Conservation (phyloP, 2,888 invertebrate species). For the Aquatica leii region DNA sequence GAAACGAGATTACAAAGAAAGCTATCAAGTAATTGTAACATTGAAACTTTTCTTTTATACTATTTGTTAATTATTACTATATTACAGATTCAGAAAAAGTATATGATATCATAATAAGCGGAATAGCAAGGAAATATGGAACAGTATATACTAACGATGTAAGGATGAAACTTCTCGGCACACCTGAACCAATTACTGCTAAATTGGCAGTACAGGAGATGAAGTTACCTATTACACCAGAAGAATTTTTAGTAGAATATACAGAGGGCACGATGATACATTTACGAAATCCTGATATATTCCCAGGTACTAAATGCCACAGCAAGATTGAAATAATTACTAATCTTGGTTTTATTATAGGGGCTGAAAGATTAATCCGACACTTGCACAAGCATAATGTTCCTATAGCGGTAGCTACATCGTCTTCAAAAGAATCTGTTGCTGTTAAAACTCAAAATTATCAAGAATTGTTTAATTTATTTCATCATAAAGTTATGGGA, state of each 20-base stretch:
- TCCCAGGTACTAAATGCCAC: constrained; percentile 63
- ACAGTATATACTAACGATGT: constrained; percentile 80
- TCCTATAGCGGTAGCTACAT: constrained; percentile 76
- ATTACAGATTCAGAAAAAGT: constrained; percentile 81
- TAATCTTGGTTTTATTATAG: constrained; percentile 45
- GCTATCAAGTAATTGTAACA: no score
- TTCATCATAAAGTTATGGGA: constrained; percentile 69
- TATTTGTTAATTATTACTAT: no score
- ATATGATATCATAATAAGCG: constrained; percentile 77
- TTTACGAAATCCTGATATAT: constrained; percentile 66
- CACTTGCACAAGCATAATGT: constrained; percentile 69
- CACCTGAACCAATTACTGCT: constrained; percentile 63
- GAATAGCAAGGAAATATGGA: constrained; percentile 75
- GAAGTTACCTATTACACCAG: constrained; percentile 67
- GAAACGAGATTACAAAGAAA: no score
- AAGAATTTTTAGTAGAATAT: constrained; percentile 67
- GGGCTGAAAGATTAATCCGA: constrained; percentile 68
- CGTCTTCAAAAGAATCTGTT: constrained; percentile 67
- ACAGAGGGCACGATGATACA: constrained; percentile 59
- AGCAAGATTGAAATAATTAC: constrained; percentile 1
- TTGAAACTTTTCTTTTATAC: no score
- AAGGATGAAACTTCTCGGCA: constrained; percentile 65
- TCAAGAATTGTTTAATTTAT: constrained; percentile 62
- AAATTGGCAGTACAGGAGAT: constrained; percentile 64
- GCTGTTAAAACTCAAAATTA: constrained; percentile 65